Evolutionary conservation across 2,797 vertebrate genomes (phyloP).

Genomic region (Periparus ater): DNA sequence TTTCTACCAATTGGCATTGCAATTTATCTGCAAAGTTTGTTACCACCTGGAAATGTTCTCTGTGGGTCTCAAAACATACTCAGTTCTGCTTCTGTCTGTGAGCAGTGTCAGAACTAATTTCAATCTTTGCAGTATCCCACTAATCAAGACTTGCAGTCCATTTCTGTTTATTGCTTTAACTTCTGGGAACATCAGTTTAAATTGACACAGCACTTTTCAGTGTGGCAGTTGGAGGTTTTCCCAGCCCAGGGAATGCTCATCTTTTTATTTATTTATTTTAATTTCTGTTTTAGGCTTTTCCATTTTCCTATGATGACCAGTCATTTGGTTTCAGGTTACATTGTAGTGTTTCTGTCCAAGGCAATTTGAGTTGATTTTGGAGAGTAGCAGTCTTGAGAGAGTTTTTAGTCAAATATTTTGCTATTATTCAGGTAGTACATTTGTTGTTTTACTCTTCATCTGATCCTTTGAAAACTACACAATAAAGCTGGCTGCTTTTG

Average conservation of each 20-base stretch:
- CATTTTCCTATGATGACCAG: not conserved
- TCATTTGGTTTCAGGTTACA: not conserved
- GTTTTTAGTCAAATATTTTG: not conserved
- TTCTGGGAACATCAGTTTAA: not conserved
- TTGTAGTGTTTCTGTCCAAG: not conserved
- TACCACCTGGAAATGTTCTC: not conserved
- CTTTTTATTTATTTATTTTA: not conserved
- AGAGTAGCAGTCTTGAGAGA: not conserved
- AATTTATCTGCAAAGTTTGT: not conserved
- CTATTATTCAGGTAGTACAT: not conserved
- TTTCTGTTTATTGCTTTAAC: slow-evolving; percentile 11
- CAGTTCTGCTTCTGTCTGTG: not conserved
- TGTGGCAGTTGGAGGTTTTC: not conserved
- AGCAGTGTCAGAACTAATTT: not conserved
- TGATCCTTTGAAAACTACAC: not conserved
- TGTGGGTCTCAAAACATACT: not conserved
- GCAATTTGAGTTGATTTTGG: slow-evolving; percentile 2
- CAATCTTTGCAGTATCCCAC: not conserved
- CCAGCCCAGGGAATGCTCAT: not conserved
- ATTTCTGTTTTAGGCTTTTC: not conserved
- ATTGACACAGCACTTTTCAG: not conserved
- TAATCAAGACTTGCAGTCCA: not conserved
- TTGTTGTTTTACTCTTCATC: slow-evolving; percentile 15
- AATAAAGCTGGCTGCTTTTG: not conserved
- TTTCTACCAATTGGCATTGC: not conserved